A percentile compares a stretch with the other conserved stretches of the same genome.
These are phyloP conservation scores for Entomyzon cyanotis DNA, from an alignment of 2,113 vertebrate species.

Conservation along the genomic window DNA sequence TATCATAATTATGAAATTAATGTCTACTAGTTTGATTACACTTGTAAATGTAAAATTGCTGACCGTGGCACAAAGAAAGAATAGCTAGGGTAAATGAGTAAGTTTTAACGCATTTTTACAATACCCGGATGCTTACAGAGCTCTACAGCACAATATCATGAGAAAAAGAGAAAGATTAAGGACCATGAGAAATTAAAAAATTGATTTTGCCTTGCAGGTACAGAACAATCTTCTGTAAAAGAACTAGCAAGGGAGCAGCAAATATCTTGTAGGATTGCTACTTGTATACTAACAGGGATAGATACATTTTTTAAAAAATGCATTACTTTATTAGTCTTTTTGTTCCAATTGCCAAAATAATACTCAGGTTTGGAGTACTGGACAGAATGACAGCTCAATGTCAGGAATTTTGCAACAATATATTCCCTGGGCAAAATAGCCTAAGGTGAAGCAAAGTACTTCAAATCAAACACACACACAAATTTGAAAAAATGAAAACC, in stretches of 20 bases:
- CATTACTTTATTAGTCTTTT: neutral
- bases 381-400: neutral
- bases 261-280: neutral
- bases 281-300: neutral
- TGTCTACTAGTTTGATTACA: neutral
- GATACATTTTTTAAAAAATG: neutral
- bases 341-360: neutral
- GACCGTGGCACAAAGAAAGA: neutral
- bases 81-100: neutral
- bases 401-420: neutral
- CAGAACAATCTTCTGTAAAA: neutral
- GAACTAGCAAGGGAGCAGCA: neutral
- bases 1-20: neutral
- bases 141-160: neutral
- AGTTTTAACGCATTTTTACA: neutral
- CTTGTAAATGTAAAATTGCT: neutral
- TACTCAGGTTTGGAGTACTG: neutral
- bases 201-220: neutral
- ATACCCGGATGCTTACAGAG: neutral
- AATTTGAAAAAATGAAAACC: neutral
- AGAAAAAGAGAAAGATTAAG: neutral
- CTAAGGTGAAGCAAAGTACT: neutral
- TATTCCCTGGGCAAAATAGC: neutral
- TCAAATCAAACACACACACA: neutral
- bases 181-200: neutral